Conservation (phyloP, 2,888 invertebrate genomes). For the Tachina fera region DNA sequence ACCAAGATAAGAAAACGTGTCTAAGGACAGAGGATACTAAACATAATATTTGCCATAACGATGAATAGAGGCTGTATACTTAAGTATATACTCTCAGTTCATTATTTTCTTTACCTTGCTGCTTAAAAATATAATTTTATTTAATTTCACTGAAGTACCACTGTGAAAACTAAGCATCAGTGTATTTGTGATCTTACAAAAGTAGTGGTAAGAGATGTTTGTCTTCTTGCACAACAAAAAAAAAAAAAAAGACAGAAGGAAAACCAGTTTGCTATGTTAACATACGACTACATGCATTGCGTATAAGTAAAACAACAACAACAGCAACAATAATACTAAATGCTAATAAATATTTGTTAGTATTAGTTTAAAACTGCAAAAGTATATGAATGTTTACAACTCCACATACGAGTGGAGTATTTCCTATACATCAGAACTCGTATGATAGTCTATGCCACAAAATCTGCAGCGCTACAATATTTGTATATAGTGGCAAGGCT, state of each 20-base stretch:
- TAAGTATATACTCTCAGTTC: too few relatives aligned
- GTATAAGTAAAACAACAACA: conserved; percentile 78
- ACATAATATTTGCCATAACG: too few relatives aligned
- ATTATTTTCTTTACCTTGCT: too few relatives aligned
- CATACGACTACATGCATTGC: conserved; percentile 83
- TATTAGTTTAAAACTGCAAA: neutral
- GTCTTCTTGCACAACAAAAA: conserved; percentile 51
- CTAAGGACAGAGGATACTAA: too few relatives aligned
- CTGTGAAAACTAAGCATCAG: conserved; percentile 7
- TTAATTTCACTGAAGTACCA: neutral
- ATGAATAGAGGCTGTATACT: too few relatives aligned
- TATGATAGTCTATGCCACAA: neutral
- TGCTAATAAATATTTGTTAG: conserved; percentile 13
- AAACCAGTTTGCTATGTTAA: conserved; percentile 81
- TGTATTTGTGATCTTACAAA: neutral
- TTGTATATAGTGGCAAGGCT: neutral
- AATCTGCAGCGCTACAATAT: neutral
- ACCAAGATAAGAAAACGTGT: too few relatives aligned
- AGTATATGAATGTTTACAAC: conserved; percentile 59
- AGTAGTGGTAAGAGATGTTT: conserved; percentile 54
- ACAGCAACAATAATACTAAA: conserved; percentile 50
- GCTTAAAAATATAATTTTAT: too few relatives aligned
- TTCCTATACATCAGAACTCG: conserved; percentile 18
- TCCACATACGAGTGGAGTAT: conserved; percentile 24
- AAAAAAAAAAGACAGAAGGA: conserved; percentile 72